Evolutionary conservation across 1,140 invertebrate genomes (phyloP).

Genomic region (Bombus terrestris): DNA sequence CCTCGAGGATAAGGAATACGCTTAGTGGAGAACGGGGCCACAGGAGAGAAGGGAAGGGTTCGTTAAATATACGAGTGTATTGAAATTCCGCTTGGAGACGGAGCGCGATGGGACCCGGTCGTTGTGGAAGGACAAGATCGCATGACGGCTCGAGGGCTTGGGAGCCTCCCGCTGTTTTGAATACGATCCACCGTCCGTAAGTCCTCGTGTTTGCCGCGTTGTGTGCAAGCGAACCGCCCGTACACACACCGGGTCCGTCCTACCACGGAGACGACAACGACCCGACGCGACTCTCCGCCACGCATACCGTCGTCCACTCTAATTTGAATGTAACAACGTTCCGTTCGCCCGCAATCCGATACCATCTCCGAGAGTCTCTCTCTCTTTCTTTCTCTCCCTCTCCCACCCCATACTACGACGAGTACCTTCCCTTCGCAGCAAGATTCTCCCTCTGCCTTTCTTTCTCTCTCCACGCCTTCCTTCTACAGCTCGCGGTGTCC

Average conservation of each 20-base stretch:
- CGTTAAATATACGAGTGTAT: conserved; percentile 79
- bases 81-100: conserved; percentile 75
- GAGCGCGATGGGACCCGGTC: conserved; percentile 72
- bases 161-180: conserved; percentile 78
- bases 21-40: conserved; percentile 39
- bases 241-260: conserved; percentile 57
- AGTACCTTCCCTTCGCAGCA: neutral
- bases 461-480: neutral
- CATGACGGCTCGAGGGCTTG: conserved; percentile 75
- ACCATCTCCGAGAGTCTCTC: conserved; percentile 74
- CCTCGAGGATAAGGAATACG: conserved; percentile 35
- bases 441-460: conserved; percentile 1
- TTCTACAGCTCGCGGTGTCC: neutral
- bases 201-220: conserved; percentile 53
- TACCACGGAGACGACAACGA: conserved; percentile 71
- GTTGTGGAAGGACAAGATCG: conserved; percentile 78
- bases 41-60: conserved; percentile 61
- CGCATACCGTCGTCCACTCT: conserved; percentile 81
- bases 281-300: conserved; percentile 75
- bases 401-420: neutral
- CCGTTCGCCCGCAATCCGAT: conserved; percentile 81
- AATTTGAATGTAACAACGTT: conserved; percentile 84
- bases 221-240: conserved; percentile 62
- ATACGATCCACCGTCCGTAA: conserved; percentile 71
- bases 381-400: neutral